Conservation (phyloP, 2,888 invertebrate species). For the Gymnoscelis rufifasciata region DNA sequence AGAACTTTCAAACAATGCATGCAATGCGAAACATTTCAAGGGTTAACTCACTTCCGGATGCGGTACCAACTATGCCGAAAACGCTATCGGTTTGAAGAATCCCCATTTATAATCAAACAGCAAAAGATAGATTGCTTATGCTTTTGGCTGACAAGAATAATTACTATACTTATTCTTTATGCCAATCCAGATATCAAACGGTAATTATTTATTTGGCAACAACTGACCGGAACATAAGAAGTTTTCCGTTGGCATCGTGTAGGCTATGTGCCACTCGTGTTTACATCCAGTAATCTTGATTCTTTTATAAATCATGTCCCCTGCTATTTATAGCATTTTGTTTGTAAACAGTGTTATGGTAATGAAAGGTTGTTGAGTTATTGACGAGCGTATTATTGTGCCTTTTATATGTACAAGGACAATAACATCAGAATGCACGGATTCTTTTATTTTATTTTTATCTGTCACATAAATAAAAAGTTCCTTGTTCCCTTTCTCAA, state of each 20-base stretch:
- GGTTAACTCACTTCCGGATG: slow-evolving; percentile 1
- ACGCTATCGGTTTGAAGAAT: slow-evolving; percentile 7
- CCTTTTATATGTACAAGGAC: neutral
- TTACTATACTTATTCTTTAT: slow-evolving; percentile 11
- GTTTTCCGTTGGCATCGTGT: slow-evolving; percentile 48
- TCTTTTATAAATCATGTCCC: slow-evolving; percentile 10
- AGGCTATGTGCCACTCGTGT: slow-evolving; percentile 9
- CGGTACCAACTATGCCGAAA: neutral
- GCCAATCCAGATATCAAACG: slow-evolving; percentile 25
- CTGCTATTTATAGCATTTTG: slow-evolving; percentile 11
- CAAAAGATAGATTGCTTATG: slow-evolving; percentile 2
- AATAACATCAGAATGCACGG: too few species aligned
- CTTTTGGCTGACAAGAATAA: slow-evolving; percentile 4
- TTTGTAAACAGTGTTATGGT: slow-evolving; percentile 17
- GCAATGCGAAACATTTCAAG: slow-evolving; percentile 6
- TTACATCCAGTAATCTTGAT: slow-evolving; percentile 8
- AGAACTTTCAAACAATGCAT: slow-evolving; percentile 9
- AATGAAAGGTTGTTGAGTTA: slow-evolving; percentile 11
- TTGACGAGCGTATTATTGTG: neutral
- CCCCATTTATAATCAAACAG: slow-evolving; percentile 6
- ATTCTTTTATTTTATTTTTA: too few species aligned
- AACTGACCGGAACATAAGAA: slow-evolving; percentile 46
- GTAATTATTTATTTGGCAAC: slow-evolving; percentile 44
- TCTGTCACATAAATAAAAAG: too few species aligned
- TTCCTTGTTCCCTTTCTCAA: too few species aligned